Base-by-base conservation (phyloP, 1,140 invertebrate species). In the Planococcus citri region DNA sequence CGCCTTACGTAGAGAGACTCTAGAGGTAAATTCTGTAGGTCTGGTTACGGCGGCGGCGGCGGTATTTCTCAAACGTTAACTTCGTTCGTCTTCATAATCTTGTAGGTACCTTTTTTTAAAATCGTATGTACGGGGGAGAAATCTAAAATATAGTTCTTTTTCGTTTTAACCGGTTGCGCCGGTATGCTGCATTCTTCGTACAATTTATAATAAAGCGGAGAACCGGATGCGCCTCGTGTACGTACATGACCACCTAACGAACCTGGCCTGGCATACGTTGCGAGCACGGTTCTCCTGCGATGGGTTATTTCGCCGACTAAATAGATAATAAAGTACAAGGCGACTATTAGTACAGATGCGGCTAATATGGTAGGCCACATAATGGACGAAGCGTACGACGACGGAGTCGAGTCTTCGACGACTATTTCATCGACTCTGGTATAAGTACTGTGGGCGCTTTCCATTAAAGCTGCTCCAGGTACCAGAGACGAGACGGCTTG, bases 181-280 rank as follows among this genome's bases (percentile, higher is more conserved):
- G 74, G 74, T 22, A 74, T 70, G 67, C 72, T 73, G 68, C 74
- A 75, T 51, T 75, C 74, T 69, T 74, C 74, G 64, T 75, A 75
- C n/a, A 75, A 71, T 68, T 75, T 75, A 29, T 75, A 72, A 37
- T 75, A 75, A 14, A 72, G 51, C 12, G 71, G 71, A 12, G 71
- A 68, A 12, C 70, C 73, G 20, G 71, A 72, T n/a, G 25, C 69
- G 22, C 69, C 69, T 51, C 68, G 60, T 69, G 37, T 69, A 27
- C 33, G 64, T 17, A 71, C 51, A 69, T 71, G 68, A 21, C 70
- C 70, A 33, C 70, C 70, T 22, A 71, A 27, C 10, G 70, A 68
- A 37, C 67, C 70, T n/a, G 68, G 25, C 22, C 41, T 22, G 3
- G 70, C 68, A 17, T 69, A 41, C 37, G 33, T 24, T n/a, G 41